Base-by-base conservation (phyloP, 2,888 invertebrate genomes). In the Eupithecia subumbrata region DNA sequence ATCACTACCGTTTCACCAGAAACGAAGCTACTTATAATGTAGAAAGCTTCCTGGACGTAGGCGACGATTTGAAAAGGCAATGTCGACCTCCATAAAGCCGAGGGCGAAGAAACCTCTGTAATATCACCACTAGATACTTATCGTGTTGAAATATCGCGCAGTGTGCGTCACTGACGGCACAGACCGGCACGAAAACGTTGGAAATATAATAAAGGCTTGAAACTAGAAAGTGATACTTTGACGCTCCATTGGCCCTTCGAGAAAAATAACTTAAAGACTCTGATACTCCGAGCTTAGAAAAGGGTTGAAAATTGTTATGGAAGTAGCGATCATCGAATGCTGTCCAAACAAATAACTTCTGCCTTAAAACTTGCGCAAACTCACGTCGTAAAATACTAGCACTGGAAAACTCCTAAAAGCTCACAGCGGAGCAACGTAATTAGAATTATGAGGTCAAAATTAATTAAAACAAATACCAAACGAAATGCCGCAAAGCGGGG, bases 111-210 rank as follows among this genome's bases (percentile, higher is more conserved):
- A 81, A 79, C 71, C 79, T 78, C 72, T 69, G 79, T 75, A 79
- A 80, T 81, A 80, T 82, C 81, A 75, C 78, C 73, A 74, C 60
- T 75, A 81, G 79, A 82, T 80, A 78, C 78, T 82, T 82, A 83
- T 82, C 81, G 76, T 60, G 64, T 76, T 82, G 77, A 80, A 82
- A 81, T 82, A 81, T 82, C 70, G 71, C 74, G 72, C 63, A 77
- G 74, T 75, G 72, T 76, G 79, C 80, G 72, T 76, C 76, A 76
- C 70, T 69, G 79, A 68, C 66, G 74, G 69, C 75, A 73, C 75
- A 67, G 68, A 66, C 45, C 71, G 71, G 70, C 76, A 72, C 74
- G 67, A 74, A 73, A 73, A 68, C 60, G 72, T 76, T 68, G 37
- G 66, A 76, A 75, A 73, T 74, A 71, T 71, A 70, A 71, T n/a